Base-by-base conservation (phyloP, 1,140 invertebrate species). In the Holotrichia oblita region DNA sequence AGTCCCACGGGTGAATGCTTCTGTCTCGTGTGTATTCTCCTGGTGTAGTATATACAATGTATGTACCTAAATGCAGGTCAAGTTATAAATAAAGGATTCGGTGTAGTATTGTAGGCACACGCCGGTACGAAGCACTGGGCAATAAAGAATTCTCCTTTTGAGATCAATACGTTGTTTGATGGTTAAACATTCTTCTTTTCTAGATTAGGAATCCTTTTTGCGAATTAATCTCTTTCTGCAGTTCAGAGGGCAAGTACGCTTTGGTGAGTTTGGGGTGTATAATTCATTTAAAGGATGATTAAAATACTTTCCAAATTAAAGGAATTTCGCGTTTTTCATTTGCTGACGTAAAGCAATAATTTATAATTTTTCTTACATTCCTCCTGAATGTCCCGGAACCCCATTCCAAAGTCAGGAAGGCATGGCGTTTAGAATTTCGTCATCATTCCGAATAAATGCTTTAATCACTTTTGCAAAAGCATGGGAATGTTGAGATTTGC, bases 51-150 rank as follows among this genome's bases (percentile, higher is more conserved):
- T 22, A 34, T 12, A 69, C 61, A 34, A 69, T 69, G 61, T 34
- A 34, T 34, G 27, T 34, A 34, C 27, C 27, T 48, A 48, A 69
- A 69, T 69, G 27, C 61, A 69, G 61, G 61, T 69, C 61, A 69
- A 69, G 61, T 27, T 69, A 69, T 69, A 69, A 69, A 69, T 69
- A 69, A 69, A 69, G 61, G 61, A 69, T 69, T 69, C 61, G 14
- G 22, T 34, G 61, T 34, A 69, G 8, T 7, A 34, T 22, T 69
- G 61, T 69, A 34, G 61, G 61, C 22, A 69, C 61, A 69, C 61
- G 22, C 61, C n/a, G 61, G 61, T 69, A 69, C 61, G 61, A 34
- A 34, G 61, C 27, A 22, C 14, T 55, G 61, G 61, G 17, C 27
- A 24, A 69, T 69, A 69, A 69, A 69, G 61, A 69, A 69, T 34